Conservation (phyloP, 2,888 invertebrate genomes). For the Parnassius orleans region DNA sequence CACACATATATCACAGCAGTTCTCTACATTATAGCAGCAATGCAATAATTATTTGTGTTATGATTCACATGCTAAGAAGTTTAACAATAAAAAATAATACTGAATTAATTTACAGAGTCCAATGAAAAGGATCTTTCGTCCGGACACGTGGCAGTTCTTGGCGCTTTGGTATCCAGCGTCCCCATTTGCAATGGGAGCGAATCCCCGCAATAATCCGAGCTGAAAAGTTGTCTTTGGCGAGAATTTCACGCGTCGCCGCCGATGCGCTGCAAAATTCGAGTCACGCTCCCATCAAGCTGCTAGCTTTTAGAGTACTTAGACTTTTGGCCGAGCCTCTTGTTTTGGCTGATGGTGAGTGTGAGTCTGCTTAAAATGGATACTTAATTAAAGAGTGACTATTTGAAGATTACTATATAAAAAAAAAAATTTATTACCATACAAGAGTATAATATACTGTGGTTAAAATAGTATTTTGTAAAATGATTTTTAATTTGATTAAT, state of each 20-base stretch:
- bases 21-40: too few relatives aligned
- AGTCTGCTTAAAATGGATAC: too few relatives aligned
- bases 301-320: conserved; percentile 43
- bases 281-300: conserved; percentile 40
- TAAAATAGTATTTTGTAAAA: too few relatives aligned
- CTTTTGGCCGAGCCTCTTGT: conserved; percentile 44
- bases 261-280: conserved; percentile 30
- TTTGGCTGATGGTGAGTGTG: conserved; percentile 47
- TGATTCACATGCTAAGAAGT: too few relatives aligned
- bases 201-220: conserved; percentile 16
- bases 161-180: conserved; percentile 5
- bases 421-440: too few relatives aligned
- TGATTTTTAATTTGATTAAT: too few relatives aligned
- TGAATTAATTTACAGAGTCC: conserved; percentile 19
- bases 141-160: conserved; percentile 12
- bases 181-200: conserved; percentile 27
- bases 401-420: too few relatives aligned
- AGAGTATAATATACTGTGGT: too few relatives aligned
- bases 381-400: too few relatives aligned
- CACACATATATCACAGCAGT: too few relatives aligned
- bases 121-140: conserved; percentile 26
- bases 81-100: too few relatives aligned
- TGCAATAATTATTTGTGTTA: too few relatives aligned
- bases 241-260: conserved; percentile 19
- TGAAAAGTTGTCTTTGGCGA: conserved; percentile 17